Conservation (phyloP, 2,797 vertebrate genomes). For the Phyllotis vaccarum region DNA sequence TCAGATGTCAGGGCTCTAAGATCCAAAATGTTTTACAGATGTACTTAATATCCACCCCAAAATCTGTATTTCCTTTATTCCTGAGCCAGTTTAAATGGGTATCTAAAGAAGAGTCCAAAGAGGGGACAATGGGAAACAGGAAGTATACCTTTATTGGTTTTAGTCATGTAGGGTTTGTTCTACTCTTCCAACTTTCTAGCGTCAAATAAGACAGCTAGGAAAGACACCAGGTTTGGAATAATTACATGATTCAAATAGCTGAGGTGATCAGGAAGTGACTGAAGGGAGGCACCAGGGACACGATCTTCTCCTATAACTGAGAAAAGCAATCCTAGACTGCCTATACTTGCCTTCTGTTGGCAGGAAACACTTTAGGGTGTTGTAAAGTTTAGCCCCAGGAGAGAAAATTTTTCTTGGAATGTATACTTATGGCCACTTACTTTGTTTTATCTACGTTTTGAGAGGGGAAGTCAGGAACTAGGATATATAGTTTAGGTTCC, state of each 20-base stretch:
- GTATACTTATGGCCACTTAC: conserved; percentile 1
- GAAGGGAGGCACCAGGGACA: neutral
- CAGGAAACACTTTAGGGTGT: neutral
- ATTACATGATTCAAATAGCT: conserved; percentile 20
- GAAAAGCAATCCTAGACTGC: neutral
- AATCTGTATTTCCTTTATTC: neutral
- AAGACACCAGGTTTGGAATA: conserved; percentile 28
- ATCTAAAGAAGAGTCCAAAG: conserved; percentile 36
- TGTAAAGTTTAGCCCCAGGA: neutral
- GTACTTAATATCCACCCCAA: neutral
- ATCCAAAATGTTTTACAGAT: conserved; percentile 47
- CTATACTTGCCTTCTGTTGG: neutral
- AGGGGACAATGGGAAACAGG: neutral
- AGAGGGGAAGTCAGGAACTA: neutral
- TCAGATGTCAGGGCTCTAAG: neutral
- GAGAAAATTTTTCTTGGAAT: conserved; percentile 41
- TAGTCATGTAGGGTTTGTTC: neutral
- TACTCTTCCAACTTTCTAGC: conserved; percentile 47
- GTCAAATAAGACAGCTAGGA: neutral
- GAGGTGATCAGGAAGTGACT: neutral
- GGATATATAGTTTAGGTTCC: conserved; percentile 20
- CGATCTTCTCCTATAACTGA: conserved; percentile 38
- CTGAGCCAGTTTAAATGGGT: conserved; percentile 42
- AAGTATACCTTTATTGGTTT: neutral
- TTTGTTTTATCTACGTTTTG: conserved; percentile 38